A percentile compares a stretch with the other conserved stretches of the same genome.
Evolutionary conservation across 1,140 invertebrate species (phyloP).

Genomic region (Temnothorax nylanderi): DNA sequence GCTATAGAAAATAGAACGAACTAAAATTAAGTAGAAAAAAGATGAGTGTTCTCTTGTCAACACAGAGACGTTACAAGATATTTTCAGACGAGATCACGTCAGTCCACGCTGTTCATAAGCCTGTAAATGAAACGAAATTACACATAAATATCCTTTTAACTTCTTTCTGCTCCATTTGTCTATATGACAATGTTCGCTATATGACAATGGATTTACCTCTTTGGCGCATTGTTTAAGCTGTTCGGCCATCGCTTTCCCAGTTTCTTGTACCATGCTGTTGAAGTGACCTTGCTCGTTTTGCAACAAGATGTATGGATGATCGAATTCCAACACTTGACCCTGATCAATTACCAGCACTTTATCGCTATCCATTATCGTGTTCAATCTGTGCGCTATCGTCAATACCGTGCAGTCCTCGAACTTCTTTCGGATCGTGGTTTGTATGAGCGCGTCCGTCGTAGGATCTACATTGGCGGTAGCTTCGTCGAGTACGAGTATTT

Average conservation of each 20-base stretch:
- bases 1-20: not conserved
- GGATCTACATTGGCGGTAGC: conserved; percentile 91
- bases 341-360: conserved; percentile 84
- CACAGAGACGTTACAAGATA: not conserved
- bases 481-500: conserved; percentile 90
- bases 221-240: conserved; percentile 83
- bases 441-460: conserved; percentile 88
- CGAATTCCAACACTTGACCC: conserved; percentile 86
- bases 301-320: conserved; percentile 87
- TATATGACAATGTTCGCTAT: not conserved
- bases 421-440: conserved; percentile 87
- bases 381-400: conserved; percentile 87
- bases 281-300: conserved; percentile 82
- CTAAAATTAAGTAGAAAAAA: conserved; percentile 1
- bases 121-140: conserved; percentile 45
- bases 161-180: not conserved
- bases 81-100: not conserved
- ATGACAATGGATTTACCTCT: conserved; percentile 72
- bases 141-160: not conserved
- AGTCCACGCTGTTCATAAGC: conserved; percentile 39
- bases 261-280: conserved; percentile 84
- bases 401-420: conserved; percentile 89
- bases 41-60: not conserved
- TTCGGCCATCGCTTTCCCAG: conserved; percentile 81
- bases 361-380: conserved; percentile 87